phyloP scores from a whole-genome alignment of 2,113 vertebrate genomes.

The Indicator maculatus region DNA sequence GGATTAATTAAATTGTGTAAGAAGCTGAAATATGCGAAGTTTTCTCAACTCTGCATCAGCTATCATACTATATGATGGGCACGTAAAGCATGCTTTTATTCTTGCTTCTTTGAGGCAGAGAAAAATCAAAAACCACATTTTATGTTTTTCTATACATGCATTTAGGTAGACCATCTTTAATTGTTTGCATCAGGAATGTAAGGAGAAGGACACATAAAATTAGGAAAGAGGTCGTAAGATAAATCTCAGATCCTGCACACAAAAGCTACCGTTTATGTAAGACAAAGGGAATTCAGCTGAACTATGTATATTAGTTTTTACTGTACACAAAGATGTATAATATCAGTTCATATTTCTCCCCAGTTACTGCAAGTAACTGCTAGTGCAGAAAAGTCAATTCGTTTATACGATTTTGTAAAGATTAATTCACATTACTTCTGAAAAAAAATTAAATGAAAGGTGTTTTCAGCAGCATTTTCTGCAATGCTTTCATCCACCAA shows the following conservation, averaged over 20 bases:
- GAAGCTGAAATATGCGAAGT: neutral
- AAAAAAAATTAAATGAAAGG: neutral
- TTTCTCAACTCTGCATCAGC: neutral
- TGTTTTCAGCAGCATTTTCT: neutral
- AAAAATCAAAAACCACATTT: neutral
- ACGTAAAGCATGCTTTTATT: neutral
- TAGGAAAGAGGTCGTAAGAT: neutral
- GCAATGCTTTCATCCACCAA: neutral
- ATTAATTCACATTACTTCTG: neutral
- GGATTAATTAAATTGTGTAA: constrained; percentile 41
- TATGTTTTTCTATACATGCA: neutral
- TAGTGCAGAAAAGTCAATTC: neutral
- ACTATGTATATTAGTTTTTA: neutral
- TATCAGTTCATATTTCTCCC: neutral
- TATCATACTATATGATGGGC: neutral
- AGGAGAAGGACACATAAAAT: neutral
- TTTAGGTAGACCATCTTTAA: neutral
- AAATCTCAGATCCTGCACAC: neutral
- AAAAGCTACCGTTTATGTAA: neutral
- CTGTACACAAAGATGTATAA: neutral
- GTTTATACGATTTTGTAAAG: neutral
- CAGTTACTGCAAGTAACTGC: neutral
- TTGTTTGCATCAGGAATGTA: neutral
- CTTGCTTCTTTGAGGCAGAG: neutral
- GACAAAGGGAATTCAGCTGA: neutral